These are phyloP conservation scores for Melanargia galathea DNA, from an alignment of 2,888 invertebrate species.

Conservation along the genomic window DNA sequence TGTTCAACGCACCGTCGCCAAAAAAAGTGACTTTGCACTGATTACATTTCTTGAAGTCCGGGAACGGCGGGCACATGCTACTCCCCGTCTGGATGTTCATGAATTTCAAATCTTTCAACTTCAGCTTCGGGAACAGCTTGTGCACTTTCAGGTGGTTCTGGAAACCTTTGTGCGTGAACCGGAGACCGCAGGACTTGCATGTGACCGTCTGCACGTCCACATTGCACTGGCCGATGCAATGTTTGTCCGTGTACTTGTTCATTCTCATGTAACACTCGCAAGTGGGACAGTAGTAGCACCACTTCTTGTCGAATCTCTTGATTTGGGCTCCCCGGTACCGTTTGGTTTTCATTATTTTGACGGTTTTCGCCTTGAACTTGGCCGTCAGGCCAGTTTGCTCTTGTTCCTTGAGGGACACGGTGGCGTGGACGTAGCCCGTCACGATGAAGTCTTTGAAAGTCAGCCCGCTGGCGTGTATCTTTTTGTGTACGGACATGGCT, in stretches of 20 bases:
- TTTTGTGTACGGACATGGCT: slow-evolving; percentile 37
- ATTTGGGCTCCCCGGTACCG: no score
- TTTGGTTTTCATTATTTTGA: background rate
- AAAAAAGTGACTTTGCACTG: slow-evolving; percentile 49
- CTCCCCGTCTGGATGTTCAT: slow-evolving; percentile 37
- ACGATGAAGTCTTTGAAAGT: slow-evolving; percentile 27
- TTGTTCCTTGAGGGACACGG: background rate
- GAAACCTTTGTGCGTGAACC: slow-evolving; percentile 29
- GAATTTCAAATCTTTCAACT: slow-evolving; percentile 47
- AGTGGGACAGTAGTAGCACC: slow-evolving; percentile 38
- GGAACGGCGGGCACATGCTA: slow-evolving; percentile 43
- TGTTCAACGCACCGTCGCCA: slow-evolving; percentile 22
- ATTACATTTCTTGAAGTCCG: slow-evolving; percentile 46
- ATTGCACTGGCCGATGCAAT: slow-evolving; percentile 19
- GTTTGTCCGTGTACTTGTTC: slow-evolving; percentile 15
- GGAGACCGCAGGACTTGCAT: slow-evolving; percentile 54
- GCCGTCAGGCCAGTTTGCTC: background rate
- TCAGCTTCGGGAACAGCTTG: slow-evolving; percentile 29
- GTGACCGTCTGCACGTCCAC: slow-evolving; percentile 7
- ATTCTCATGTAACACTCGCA: slow-evolving; percentile 40
- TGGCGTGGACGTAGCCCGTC: slow-evolving; percentile 18
- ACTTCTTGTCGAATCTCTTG: background rate
- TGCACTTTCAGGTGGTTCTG: slow-evolving; percentile 40
- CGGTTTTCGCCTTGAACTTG: background rate
- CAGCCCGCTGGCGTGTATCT: slow-evolving; percentile 37